Conservation (phyloP, 2,797 vertebrate species). For the Amphiprion clarkii region DNA sequence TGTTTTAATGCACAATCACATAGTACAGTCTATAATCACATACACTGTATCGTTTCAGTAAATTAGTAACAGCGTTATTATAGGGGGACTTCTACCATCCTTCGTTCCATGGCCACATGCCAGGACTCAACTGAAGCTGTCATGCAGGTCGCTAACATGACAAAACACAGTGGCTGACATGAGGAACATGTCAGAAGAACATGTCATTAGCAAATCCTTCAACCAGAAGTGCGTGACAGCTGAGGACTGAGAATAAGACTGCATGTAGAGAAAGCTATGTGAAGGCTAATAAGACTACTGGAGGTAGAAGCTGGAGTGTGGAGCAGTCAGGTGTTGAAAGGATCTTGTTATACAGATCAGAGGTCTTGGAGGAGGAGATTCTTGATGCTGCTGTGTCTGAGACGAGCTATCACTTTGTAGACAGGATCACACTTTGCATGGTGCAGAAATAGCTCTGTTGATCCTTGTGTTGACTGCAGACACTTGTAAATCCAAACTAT, state of each 20-base stretch:
- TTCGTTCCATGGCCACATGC: neutral
- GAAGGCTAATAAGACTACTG: slow-evolving; percentile 8
- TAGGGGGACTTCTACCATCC: no score
- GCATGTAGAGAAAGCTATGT: neutral
- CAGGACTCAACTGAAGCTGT: neutral
- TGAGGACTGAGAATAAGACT: slow-evolving; percentile 9
- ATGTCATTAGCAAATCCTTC: slow-evolving; percentile 12
- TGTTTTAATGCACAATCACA: no score
- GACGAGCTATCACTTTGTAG: slow-evolving; percentile 31
- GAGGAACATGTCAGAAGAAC: neutral
- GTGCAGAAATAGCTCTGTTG: slow-evolving; percentile 16
- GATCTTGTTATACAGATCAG: slow-evolving; percentile 32
- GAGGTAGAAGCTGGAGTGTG: slow-evolving; percentile 9
- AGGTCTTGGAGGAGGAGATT: slow-evolving; percentile 47
- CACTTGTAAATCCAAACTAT: slow-evolving; percentile 7
- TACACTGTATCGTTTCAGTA: no score
- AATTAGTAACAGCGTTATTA: no score
- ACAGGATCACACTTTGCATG: slow-evolving; percentile 31
- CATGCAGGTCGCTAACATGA: neutral
- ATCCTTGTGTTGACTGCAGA: slow-evolving; percentile 14
- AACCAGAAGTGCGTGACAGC: slow-evolving; percentile 24
- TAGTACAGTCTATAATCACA: no score
- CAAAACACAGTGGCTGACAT: neutral
- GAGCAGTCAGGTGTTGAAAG: slow-evolving; percentile 38
- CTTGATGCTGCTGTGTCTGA: slow-evolving; percentile 12